Percentiles rank a stretch among this genome's conserved stretches.
phyloP scores from a whole-genome alignment of 2,888 invertebrate species.

The Acronicta aceris region DNA sequence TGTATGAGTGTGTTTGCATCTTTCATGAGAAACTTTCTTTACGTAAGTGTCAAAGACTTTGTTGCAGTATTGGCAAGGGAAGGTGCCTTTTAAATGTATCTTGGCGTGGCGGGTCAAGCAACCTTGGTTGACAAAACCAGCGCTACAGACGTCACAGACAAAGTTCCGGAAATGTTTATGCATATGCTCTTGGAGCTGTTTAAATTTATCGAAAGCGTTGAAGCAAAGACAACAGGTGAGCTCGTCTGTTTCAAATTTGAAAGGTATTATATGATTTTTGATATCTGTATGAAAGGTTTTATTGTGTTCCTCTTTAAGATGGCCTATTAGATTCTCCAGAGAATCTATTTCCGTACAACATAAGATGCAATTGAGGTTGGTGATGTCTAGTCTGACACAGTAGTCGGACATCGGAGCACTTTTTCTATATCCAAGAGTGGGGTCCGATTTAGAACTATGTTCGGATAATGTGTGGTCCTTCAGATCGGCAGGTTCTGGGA shows the following conservation, averaged over 20 bases:
- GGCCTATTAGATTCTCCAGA: conserved; percentile 59
- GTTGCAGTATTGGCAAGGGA: conserved; percentile 66
- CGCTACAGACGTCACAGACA: conserved; percentile 65
- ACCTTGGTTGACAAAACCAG: conserved; percentile 48
- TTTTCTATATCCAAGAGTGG: conserved; percentile 63
- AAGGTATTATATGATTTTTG: conserved; percentile 66
- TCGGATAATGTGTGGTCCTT: conserved; percentile 60
- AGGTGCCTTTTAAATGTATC: conserved; percentile 44
- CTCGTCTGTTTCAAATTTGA: conserved; percentile 60
- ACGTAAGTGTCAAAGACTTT: conserved; percentile 69
- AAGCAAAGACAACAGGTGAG: conserved; percentile 66
- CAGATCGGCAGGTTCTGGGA: conserved; percentile 59
- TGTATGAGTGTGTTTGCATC: conserved; percentile 36
- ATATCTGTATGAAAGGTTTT: conserved; percentile 61
- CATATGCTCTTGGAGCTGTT: conserved; percentile 64
- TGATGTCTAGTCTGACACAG: conserved; percentile 67
- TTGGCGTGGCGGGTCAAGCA: conserved; percentile 41
- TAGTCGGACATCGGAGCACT: conserved; percentile 56
- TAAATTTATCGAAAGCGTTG: conserved; percentile 47
- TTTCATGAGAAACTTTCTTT: conserved; percentile 69
- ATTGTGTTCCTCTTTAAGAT: conserved; percentile 59
- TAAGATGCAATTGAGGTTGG: conserved; percentile 61
- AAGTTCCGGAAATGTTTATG: conserved; percentile 70
- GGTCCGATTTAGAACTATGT: conserved; percentile 53
- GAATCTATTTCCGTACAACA: conserved; percentile 56